phyloP scores from a whole-genome alignment of 2,797 vertebrate species.

The Sternotherus odoratus region DNA sequence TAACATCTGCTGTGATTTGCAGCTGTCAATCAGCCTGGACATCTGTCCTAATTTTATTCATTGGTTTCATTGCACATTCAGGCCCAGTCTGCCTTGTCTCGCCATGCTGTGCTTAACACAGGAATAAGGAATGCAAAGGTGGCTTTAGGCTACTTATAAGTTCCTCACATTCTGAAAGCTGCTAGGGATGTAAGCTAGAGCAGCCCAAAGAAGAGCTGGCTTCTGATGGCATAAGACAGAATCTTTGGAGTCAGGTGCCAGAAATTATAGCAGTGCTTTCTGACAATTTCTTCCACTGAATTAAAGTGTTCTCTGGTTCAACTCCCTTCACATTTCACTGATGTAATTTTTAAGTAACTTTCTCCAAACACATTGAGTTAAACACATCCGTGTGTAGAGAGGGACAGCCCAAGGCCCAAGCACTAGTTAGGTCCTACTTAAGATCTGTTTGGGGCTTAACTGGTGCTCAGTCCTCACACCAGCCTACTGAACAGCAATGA shows the following conservation, averaged over 20 bases:
- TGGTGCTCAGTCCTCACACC: background rate
- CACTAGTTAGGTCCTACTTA: background rate
- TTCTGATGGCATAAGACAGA: background rate
- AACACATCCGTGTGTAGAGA: background rate
- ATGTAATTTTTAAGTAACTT: background rate
- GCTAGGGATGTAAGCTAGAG: background rate
- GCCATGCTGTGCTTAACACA: background rate
- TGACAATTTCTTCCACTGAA: background rate
- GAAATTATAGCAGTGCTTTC: fast-evolving
- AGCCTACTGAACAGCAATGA: background rate
- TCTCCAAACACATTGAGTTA: background rate
- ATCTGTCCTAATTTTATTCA: background rate
- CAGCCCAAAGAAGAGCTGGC: background rate
- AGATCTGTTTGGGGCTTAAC: background rate
- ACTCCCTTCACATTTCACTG: background rate
- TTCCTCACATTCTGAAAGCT: background rate
- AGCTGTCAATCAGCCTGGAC: background rate
- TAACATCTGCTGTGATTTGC: background rate
- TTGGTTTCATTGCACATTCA: background rate
- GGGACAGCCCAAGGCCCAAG: background rate
- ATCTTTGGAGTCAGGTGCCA: background rate
- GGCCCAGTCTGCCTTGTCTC: background rate
- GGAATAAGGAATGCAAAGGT: background rate
- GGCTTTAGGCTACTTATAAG: background rate
- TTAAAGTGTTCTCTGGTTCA: background rate